A percentile compares a stretch with the other conserved stretches of the same genome.
These are phyloP conservation scores for Leuciscus waleckii DNA, from an alignment of 2,797 vertebrate genomes.

Conservation along the genomic window DNA sequence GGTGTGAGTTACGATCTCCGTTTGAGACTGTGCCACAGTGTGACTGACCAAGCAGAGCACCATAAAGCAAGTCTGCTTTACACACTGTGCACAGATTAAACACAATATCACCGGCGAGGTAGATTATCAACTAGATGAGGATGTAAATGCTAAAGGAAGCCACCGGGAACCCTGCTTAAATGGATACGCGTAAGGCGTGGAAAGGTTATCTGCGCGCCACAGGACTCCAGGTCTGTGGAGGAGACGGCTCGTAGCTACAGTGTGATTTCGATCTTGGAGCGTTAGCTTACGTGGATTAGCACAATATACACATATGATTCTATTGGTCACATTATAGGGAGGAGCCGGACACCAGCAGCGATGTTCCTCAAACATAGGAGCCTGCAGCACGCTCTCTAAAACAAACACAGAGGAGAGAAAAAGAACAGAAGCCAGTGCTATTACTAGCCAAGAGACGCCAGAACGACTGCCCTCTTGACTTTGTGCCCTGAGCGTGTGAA, in stretches of 20 bases:
- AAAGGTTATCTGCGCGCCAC: not conserved
- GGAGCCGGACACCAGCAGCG: constrained; percentile 5
- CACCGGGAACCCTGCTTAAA: constrained; percentile 14
- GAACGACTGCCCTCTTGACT: constrained; percentile 23
- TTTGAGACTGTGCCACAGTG: constrained; percentile 17
- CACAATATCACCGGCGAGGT: constrained; percentile 71
- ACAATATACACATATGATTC: constrained; percentile 60
- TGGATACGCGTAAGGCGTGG: not conserved
- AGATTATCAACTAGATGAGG: constrained; percentile 74
- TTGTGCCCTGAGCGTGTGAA: constrained; percentile 44
- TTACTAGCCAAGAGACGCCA: constrained; percentile 17
- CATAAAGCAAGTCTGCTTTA: constrained; percentile 60
- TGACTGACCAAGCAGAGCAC: constrained; percentile 37
- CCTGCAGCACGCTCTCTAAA: not conserved
- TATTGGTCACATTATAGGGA: constrained; percentile 61
- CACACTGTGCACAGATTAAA: constrained; percentile 25
- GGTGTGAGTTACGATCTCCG: constrained; percentile 37
- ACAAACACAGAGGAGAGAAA: constrained; percentile 12
- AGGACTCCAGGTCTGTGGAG: not conserved
- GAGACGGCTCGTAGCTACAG: constrained; percentile 62
- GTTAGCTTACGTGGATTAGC: constrained; percentile 58
- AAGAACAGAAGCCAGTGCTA: constrained; percentile 33
- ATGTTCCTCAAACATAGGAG: constrained; percentile 3
- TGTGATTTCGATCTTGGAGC: constrained; percentile 59
- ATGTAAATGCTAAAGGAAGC: constrained; percentile 32